Evolutionary conservation across 2,888 invertebrate species (phyloP), one percentile per base, ranked within the genome.

Genomic region (Lordiphosa andalusiaca): DNA sequence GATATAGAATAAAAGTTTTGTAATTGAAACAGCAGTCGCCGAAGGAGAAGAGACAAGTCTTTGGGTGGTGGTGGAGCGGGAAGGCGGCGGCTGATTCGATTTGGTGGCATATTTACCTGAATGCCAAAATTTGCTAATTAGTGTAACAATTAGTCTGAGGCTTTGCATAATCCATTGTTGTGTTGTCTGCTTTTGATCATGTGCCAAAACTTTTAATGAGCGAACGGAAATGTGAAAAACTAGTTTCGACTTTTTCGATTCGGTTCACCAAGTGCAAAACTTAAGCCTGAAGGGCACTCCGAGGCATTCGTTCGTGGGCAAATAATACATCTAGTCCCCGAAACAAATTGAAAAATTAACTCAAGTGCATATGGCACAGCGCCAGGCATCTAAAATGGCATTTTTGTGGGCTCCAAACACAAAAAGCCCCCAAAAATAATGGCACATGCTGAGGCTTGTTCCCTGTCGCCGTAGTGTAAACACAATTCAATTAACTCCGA

Each of bases 401-500:
- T 61, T 57, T 54, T 46, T 52, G 54, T 35, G 49, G 56, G 38
- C 48, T 49, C 50, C 30, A 38, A 35, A 16, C 16, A 35, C 50
- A 47, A 71, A 47, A 49, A 46, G 46, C 10, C 44, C 56, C 47
- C n/a, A n/a, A 66, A 80, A 71, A 69, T 61, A 58, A 38, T 37
- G 30, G 19, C n/a, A 46, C 40, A 33, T 30, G 52, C 13, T 41
- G 30, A 40, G 33, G 36, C 50, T 58, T 30, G 30, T 37, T 61
- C 55, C 50, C 59, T 55, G 58, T 56, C 62, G 67, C 71, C 69
- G 58, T 57, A 78, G 80, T 82, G 83, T 78, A 85, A 80, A 80
- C 80, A 83, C 80, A 80, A 80, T 80, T 84, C 83, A 80, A 80
- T 80, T 80, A 84, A 84, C 85, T 74, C 30, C 56, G 65, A 46